Evolutionary conservation across 2,113 vertebrate genomes (phyloP), one percentile per base, ranked within the genome.

Genomic region (Tetrao urogallus): DNA sequence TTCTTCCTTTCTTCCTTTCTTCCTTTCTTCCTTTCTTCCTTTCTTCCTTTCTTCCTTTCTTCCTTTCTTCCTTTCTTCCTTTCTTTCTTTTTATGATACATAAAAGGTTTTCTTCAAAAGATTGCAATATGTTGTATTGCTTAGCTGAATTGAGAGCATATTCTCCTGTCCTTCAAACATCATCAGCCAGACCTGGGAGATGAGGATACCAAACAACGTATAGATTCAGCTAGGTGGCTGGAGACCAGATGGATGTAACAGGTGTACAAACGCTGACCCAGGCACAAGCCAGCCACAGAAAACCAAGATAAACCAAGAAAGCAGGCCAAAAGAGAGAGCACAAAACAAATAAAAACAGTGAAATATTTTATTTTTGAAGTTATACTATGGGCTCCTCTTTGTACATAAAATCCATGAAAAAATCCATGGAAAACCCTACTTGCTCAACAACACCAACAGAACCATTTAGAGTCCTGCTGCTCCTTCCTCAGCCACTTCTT

Each of bases 41-140:
- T 38, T 38, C 36, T 38, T 38, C 9, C 36, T 38, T 38, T 38
- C 36, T 38, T 38, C 9, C 36, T 38, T 38, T 38, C 38, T 38
- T 36, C 8, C 36, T 38, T 38, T 38, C 36, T 38, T 38, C 9
- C 36, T 38, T 58, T 56, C 13, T n/a, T n/a, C n/a, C 18, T 56
- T 32, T 32, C 13, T 56, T 57, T 57, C 7, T 11, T 32, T 57
- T 19, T 54, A 27, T 28, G 19, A 32, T 80, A 43, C 20, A 27
- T 40, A 25, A 71, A 81, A 79, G 28, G 6, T 7, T 88, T 92
- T 80, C 42, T 89, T 95, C 70, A 90, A 82, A 93, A 88, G 58
- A 8, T 6, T 83, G 45, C 25, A 45, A 70, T 6, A 24, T 7
- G 12, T 78, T 78, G 57, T 43, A 36, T 27, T 73, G 57, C 61